phyloP scores from a whole-genome alignment of 2,113 vertebrate genomes.

The Xenopus tropicalis region UCB_Xtro_10.0 CM004443.2:124712501-124713000 shows the following conservation, averaged over 20 bases:
- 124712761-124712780: conserved; percentile 14
- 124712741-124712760: conserved; percentile 15
- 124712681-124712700: conserved; percentile 4
- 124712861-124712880: not conserved
- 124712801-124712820: conserved; percentile 7
- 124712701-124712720: not conserved
- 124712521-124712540: not conserved
- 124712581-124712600: not conserved
- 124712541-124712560: not conserved
- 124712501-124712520: not conserved
- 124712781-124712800: conserved; percentile 9
- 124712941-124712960: not conserved
- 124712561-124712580: not conserved
- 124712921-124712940: not conserved
- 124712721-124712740: conserved; percentile 6
- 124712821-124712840: not conserved
- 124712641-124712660: not conserved
- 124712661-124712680: not conserved
- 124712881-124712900: not conserved
- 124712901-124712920: not conserved
- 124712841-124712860: not conserved
- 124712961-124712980: not conserved
- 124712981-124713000: not conserved
- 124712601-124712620: not conserved
- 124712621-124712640: conserved; percentile 12